Evolutionary conservation across 2,113 vertebrate species (phyloP), one percentile per base, ranked within the genome.

Genomic region (Dryoscopus gambensis): DNA sequence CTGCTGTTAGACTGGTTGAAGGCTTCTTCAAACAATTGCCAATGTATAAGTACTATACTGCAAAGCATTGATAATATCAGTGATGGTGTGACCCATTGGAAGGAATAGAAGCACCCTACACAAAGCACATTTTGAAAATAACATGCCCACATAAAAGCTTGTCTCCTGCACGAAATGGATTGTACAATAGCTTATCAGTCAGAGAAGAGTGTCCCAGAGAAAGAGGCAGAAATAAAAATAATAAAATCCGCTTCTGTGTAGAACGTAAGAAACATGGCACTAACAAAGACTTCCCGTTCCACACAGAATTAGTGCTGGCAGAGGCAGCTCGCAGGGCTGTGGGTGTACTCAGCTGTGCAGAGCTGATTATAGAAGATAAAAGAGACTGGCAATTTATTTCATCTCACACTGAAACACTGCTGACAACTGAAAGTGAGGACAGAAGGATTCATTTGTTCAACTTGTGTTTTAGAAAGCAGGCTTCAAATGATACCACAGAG

Each of bases 401-500:
- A 97, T 97, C 98, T 98, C 96, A 93, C 33, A n/a, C 96, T 97
- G 97, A 97, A 98, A 92, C 97, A 94, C 96, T 97, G 97, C 98
- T 98, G 98, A 98, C 97, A 98, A 97, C 97, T 94, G 86, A 96
- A 98, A 98, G 97, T 96, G 97, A 98, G 91, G 97, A 98, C 97
- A 98, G 98, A 98, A 98, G 97, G 97, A 98, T 98, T 98, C 98
- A 98, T 98, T 98, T 98, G 98, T 97, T 98, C 97, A 97, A 97
- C 97, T 98, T 98, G 96, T 98, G 98, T 98, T 98, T 98, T 95
- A 95, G 97, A 98, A 98, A 97, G 94, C 96, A 97, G 95, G 85
- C 96, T 97, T 98, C 96, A 98, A 97, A 98, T 97, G 95, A 97
- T 96, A 97, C 95, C 73, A 84, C 69, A 92, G 97, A 97, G 96